Percentiles rank a stretch among this genome's conserved stretches.
Evolutionary conservation across 2,113 vertebrate genomes (phyloP).

Genomic region (Prochilodus magdalenae): DNA sequence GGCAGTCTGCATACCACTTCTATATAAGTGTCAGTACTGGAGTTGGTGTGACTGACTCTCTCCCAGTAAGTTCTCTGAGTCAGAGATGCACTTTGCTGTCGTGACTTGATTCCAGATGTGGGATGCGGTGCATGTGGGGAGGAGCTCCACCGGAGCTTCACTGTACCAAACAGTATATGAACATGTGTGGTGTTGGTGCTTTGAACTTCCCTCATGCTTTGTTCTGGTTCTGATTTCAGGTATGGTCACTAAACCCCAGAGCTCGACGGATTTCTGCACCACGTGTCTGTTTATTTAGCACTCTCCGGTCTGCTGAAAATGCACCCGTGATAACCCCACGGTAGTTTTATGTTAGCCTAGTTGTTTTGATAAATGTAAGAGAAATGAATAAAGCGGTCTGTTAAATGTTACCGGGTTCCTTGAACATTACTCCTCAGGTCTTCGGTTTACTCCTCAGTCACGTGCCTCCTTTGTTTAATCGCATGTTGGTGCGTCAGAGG

Average conservation of each 20-base stretch:
- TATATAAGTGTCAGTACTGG: too few species aligned
- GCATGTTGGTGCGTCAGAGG: too few species aligned
- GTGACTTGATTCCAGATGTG: too few species aligned
- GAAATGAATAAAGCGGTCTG: constrained; percentile 6
- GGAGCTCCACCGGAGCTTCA: too few species aligned
- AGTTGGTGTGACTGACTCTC: too few species aligned
- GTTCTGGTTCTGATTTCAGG: constrained; percentile 25
- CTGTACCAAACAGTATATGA: too few species aligned
- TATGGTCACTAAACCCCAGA: constrained; percentile 39
- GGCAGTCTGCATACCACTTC: too few species aligned
- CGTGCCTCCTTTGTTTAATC: too few species aligned
- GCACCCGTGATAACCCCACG: not conserved
- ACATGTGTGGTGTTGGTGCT: not conserved
- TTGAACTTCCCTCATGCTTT: not conserved
- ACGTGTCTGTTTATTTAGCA: constrained; percentile 1
- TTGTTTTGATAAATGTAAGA: constrained; percentile 10
- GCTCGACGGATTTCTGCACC: not conserved
- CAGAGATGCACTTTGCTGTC: too few species aligned
- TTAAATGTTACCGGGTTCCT: not conserved
- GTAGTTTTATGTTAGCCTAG: constrained; percentile 1
- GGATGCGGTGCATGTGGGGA: too few species aligned
- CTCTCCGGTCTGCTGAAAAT: not conserved
- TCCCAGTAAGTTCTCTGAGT: too few species aligned
- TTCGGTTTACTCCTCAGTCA: too few species aligned
- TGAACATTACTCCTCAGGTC: not conserved